Evolutionary conservation across 2,113 vertebrate species (phyloP).

Genomic region (Mellivora capensis): DNA sequence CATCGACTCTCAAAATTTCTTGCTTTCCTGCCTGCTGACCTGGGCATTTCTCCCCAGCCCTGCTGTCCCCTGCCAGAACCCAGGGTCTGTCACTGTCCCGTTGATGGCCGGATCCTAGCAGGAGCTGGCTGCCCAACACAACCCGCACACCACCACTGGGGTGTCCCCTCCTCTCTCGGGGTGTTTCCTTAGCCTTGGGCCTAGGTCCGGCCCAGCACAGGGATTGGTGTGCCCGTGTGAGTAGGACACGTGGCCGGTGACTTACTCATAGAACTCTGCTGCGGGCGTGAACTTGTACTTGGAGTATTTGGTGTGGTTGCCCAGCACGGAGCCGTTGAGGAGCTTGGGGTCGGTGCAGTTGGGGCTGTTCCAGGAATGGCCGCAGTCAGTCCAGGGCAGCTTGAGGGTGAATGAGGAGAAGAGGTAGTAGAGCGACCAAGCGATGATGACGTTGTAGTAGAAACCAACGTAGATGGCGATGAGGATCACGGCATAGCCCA

Average conservation of each 20-base stretch:
- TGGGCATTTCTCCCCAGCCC: rapidly evolving
- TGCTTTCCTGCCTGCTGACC: neutral
- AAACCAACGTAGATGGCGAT: conserved; percentile 98
- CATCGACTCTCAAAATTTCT: neutral
- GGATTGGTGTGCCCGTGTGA: neutral
- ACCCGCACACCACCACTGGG: rapidly evolving
- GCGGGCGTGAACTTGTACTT: conserved; percentile 96
- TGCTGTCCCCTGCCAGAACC: neutral
- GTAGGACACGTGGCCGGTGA: conserved; percentile 53
- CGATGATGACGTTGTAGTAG: conserved; percentile 99
- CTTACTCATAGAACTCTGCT: conserved; percentile 98
- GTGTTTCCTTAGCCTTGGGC: neutral
- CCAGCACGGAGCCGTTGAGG: conserved; percentile 87
- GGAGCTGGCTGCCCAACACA: neutral
- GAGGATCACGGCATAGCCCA: conserved; percentile 97
- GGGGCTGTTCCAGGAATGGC: conserved; percentile 93
- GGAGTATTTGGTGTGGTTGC: conserved; percentile 89
- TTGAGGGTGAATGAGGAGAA: conserved; percentile 93
- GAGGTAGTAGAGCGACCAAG: conserved; percentile 98
- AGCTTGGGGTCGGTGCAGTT: conserved; percentile 91
- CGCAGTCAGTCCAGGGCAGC: conserved; percentile 93
- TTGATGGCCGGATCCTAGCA: rapidly evolving
- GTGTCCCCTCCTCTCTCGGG: neutral
- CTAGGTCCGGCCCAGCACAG: neutral
- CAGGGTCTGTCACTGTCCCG: neutral